Evolutionary conservation across 2,888 invertebrate genomes (phyloP), one percentile per base, ranked within the genome.

Genomic region (Drosophila flavopinicola): DNA sequence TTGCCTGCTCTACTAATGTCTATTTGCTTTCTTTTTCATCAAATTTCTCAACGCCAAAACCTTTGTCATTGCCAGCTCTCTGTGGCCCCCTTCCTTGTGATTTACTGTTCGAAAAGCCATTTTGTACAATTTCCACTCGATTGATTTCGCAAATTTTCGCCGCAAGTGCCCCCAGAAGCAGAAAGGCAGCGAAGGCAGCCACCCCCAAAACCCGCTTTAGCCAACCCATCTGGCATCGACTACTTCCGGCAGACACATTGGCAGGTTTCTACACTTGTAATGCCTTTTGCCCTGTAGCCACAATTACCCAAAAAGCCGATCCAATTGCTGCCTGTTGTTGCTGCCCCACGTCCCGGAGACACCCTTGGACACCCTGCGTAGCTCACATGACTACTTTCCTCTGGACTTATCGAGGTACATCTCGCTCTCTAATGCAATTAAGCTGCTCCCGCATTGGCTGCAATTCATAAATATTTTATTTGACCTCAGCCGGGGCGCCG

Each of bases 101-200:
- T 76, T 86, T 86, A 78, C 77, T 53, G 68, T 66, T 64, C 63
- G 72, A 61, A 84, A 86, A 86, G 82, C 86, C 78, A 82, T 82
- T 82, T 80, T 72, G 82, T 80, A 75, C 87, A 82, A 86, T 85
- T 83, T 83, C 82, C 85, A 86, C 73, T 75, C 82, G 87, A 83
- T 83, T 83, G 87, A 83, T 80, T 86, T 86, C 78, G 85, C 82
- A 83, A 86, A 84, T 84, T 84, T 72, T 85, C 72, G 65, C 82
- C 78, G 78, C 78, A 78, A 78, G 75, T 74, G 67, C 67, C 54
- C 57, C 67, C 48, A 68, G 49, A 42, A 45, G 68, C 37, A 37
- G 49, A 54, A 48, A 38, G 30, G 30, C 48, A 54, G 25, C 68
- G 51, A 48, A 38, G 30, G 30, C 48, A 54, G 25, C 68, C 24